A percentile compares a stretch with the other conserved stretches of the same genome.
Conservation (phyloP, 2,113 vertebrate genomes). For the Tragulus kanchil region DNA sequence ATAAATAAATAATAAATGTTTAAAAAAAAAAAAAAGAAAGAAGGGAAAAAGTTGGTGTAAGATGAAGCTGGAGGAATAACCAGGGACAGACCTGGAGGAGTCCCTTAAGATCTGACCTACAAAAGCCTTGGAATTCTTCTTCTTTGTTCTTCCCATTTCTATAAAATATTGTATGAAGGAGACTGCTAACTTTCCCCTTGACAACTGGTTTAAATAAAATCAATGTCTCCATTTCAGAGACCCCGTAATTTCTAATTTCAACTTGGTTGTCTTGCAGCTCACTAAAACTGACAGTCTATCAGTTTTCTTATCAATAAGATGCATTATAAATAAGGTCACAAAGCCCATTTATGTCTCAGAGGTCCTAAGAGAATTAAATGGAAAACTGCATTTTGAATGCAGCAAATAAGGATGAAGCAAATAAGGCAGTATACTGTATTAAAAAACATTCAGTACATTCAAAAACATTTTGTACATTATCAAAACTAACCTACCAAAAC, state of each 20-base stretch:
- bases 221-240: background rate
- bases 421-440: background rate
- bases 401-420: background rate
- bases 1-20: no score
- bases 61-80: background rate
- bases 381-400: background rate
- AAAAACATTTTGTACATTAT: constrained; percentile 35
- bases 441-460: background rate
- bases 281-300: background rate
- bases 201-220: constrained; percentile 21
- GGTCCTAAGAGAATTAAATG: background rate
- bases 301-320: constrained; percentile 39
- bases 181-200: background rate
- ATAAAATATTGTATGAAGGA: background rate
- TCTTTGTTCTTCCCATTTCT: background rate
- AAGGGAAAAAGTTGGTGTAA: background rate
- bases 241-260: constrained; percentile 27
- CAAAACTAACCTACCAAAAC: background rate
- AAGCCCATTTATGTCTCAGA: background rate
- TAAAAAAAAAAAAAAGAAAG: background rate
- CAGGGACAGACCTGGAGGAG: background rate
- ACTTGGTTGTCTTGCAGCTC: background rate
- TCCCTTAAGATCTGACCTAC: background rate
- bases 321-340: constrained; percentile 16
- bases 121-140: background rate